Evolutionary conservation across 2,888 invertebrate species (phyloP).

Genomic region (Platypus cylindrus): DNA sequence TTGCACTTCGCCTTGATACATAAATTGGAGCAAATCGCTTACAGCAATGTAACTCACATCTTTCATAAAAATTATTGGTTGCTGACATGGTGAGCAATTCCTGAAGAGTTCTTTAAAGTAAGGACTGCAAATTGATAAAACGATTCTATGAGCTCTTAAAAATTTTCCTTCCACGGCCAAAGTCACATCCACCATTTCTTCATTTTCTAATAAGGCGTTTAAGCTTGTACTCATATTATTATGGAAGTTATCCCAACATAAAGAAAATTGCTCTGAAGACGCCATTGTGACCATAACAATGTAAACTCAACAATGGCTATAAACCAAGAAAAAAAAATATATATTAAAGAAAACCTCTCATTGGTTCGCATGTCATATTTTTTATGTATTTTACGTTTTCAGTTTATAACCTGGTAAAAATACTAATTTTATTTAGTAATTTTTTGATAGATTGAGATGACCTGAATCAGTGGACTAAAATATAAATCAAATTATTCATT

Average conservation of each 20-base stretch:
- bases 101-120: conserved; percentile 59
- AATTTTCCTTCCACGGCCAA: conserved; percentile 42
- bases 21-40: conserved; percentile 44
- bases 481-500: no score
- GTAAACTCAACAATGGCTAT: no score
- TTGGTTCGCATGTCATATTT: no score
- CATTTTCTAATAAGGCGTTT: conserved; percentile 35
- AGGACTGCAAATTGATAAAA: conserved; percentile 57
- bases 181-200: conserved; percentile 37
- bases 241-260: conserved; percentile 64
- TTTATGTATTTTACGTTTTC: no score
- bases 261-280: conserved; percentile 55
- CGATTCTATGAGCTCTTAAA: conserved; percentile 57
- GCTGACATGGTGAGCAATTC: conserved; percentile 52
- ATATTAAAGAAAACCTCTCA: no score
- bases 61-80: conserved; percentile 49
- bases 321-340: no score
- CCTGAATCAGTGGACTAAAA: no score
- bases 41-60: conserved; percentile 44
- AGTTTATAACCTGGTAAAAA: no score
- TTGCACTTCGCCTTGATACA: conserved; percentile 47
- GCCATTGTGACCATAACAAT: no score
- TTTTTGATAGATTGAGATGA: no score
- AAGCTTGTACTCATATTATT: conserved; percentile 55
- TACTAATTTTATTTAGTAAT: no score